These are phyloP conservation scores for Physocephala rufipes DNA, from an alignment of 2,888 invertebrate species.

Conservation along the genomic window DNA sequence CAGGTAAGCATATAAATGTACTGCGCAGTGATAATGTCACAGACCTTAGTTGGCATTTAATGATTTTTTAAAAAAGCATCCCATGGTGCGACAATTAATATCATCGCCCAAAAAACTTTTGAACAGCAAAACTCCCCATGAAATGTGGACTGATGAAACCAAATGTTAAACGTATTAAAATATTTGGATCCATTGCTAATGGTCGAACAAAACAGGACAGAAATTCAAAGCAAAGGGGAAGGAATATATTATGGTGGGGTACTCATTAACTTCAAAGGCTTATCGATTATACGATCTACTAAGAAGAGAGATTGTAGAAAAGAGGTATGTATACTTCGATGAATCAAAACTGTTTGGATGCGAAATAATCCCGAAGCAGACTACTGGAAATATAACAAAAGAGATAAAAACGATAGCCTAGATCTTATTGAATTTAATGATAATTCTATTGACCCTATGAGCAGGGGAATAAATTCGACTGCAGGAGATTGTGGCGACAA, in stretches of 20 bases:
- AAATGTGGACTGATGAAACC: neutral
- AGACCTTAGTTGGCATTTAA: neutral
- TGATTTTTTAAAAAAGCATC: too few relatives aligned
- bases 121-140: neutral
- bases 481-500: too few relatives aligned
- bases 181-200: neutral
- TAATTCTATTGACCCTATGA: too few relatives aligned
- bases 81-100: neutral
- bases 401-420: too few relatives aligned
- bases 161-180: neutral
- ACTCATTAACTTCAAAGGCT: constrained; percentile 23
- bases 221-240: constrained; percentile 26
- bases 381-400: constrained; percentile 39
- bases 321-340: constrained; percentile 29
- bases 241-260: constrained; percentile 27
- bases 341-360: constrained; percentile 7
- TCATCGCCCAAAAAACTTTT: too few relatives aligned
- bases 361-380: constrained; percentile 43
- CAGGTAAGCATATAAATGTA: neutral
- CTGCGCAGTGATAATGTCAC: neutral
- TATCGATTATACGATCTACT: constrained; percentile 28
- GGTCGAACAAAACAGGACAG: constrained; percentile 17
- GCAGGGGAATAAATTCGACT: too few relatives aligned
- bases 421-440: too few relatives aligned
- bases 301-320: constrained; percentile 19